phyloP scores from a whole-genome alignment of 2,888 invertebrate species.

The Caenorhabditis sp. region DNA sequence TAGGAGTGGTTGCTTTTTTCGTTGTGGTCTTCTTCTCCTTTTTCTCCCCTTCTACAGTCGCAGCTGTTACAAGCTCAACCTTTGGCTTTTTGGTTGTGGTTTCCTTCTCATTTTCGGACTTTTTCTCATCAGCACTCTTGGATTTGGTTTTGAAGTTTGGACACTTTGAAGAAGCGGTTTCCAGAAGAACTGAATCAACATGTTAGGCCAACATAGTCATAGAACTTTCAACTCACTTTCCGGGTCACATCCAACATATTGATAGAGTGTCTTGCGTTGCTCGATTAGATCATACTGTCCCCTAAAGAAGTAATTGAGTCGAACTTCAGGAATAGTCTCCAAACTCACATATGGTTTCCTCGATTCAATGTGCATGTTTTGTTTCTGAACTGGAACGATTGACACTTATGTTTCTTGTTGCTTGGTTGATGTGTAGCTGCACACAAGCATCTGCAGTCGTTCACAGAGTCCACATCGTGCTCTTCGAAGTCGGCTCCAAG shows the following conservation, averaged over 20 bases:
- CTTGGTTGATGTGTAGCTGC: slow-evolving; percentile 67
- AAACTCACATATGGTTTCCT: slow-evolving; percentile 68
- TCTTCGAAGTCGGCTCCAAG: slow-evolving; percentile 75
- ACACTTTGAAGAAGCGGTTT: slow-evolving; percentile 66
- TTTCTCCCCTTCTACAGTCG: slow-evolving; percentile 49
- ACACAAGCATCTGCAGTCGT: slow-evolving; percentile 78
- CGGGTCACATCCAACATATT: slow-evolving; percentile 79
- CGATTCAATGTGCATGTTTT: slow-evolving; percentile 78
- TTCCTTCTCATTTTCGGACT: background rate
- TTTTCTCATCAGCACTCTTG: slow-evolving; percentile 12
- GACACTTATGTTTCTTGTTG: slow-evolving; percentile 61
- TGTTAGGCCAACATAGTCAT: background rate
- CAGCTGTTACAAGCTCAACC: slow-evolving; percentile 38
- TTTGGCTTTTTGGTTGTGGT: slow-evolving; percentile 52
- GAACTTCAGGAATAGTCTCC: background rate
- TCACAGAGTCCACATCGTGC: slow-evolving; percentile 71
- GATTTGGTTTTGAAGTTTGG: slow-evolving; percentile 51
- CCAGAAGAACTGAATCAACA: slow-evolving; percentile 60
- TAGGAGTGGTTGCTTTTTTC: slow-evolving; percentile 26
- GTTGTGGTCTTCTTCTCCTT: slow-evolving; percentile 16
- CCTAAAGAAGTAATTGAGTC: slow-evolving; percentile 24
- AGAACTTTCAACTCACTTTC: slow-evolving; percentile 66
- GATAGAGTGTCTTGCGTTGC: slow-evolving; percentile 74
- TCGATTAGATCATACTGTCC: slow-evolving; percentile 80
- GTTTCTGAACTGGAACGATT: slow-evolving; percentile 74